Evolutionary conservation across 2,888 invertebrate species (phyloP).

Genomic region (Tetramorium bicarinatum): DNA sequence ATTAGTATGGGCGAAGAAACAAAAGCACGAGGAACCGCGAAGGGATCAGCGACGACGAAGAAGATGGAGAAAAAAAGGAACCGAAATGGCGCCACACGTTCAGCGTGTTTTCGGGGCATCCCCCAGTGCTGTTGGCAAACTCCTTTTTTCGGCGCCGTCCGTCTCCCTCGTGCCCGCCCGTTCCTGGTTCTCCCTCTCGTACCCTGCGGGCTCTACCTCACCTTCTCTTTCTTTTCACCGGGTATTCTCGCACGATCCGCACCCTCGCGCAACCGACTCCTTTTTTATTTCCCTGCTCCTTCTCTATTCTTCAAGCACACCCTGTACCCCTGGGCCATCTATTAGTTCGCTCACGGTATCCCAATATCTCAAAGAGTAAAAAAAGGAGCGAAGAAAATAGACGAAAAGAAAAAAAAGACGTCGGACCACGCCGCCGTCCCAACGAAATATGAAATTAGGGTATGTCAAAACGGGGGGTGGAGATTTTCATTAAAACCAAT

Average conservation of each 20-base stretch:
- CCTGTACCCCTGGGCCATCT: constrained; percentile 68
- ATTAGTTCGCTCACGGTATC: constrained; percentile 76
- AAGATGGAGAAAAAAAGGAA: constrained; percentile 80
- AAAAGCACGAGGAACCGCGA: constrained; percentile 79
- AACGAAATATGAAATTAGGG: constrained; percentile 74
- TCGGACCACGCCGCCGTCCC: constrained; percentile 51
- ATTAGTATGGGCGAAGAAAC: constrained; percentile 85
- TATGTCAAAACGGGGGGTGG: constrained; percentile 70
- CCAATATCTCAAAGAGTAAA: constrained; percentile 62
- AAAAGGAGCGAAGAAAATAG: constrained; percentile 38
- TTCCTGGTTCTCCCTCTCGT: constrained; percentile 64
- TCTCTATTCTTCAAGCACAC: constrained; percentile 57
- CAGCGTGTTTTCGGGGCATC: constrained; percentile 85
- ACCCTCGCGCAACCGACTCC: constrained; percentile 52
- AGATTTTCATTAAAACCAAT: constrained; percentile 70
- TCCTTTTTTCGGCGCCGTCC: constrained; percentile 75
- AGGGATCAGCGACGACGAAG: constrained; percentile 75
- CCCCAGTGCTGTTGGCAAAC: constrained; percentile 84
- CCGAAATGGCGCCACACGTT: constrained; percentile 86
- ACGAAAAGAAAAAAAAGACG: constrained; percentile 44
- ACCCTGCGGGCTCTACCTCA: constrained; percentile 21
- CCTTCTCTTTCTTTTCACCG: constrained; percentile 52
- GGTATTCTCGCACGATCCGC: constrained; percentile 61
- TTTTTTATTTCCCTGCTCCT: constrained; percentile 66
- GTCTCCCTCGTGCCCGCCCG: constrained; percentile 54